These are phyloP conservation scores for Drosophila pruinosa DNA, from an alignment of 1,140 invertebrate genomes.

Conservation along the genomic window DNA sequence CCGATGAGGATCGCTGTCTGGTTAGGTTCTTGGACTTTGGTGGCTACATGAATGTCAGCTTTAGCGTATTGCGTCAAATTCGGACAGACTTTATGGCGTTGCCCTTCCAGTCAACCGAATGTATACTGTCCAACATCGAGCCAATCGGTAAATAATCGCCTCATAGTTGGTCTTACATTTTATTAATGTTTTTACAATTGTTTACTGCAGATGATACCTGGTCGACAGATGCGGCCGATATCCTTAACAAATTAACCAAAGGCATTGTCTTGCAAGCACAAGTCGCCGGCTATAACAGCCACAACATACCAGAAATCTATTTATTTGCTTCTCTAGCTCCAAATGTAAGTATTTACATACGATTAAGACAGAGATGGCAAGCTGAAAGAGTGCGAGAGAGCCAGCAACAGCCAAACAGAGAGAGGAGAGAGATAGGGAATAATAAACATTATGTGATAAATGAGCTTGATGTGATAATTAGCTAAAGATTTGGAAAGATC, in stretches of 20 bases:
- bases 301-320: slow-evolving; percentile 90
- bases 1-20: slow-evolving; percentile 87
- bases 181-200: neutral
- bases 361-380: slow-evolving; percentile 38
- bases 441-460: too few species aligned
- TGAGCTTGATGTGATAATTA: too few species aligned
- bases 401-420: neutral
- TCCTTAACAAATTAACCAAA: slow-evolving; percentile 90
- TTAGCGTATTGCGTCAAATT: slow-evolving; percentile 91
- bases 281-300: slow-evolving; percentile 91
- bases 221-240: slow-evolving; percentile 89
- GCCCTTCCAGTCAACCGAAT: slow-evolving; percentile 98
- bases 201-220: slow-evolving; percentile 84
- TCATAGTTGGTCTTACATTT: neutral
- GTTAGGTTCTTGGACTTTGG: slow-evolving; percentile 97
- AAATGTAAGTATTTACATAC: slow-evolving; percentile 85
- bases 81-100: slow-evolving; percentile 95
- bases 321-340: slow-evolving; percentile 89
- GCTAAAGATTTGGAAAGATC: too few species aligned
- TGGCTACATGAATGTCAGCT: slow-evolving; percentile 92
- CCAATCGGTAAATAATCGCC: slow-evolving; percentile 87
- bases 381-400: neutral
- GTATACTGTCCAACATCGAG: slow-evolving; percentile 93
- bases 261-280: slow-evolving; percentile 93
- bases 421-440: neutral